Evolutionary conservation across 1,140 invertebrate species (phyloP), one percentile per base, ranked within the genome.

Genomic region (Palaemon carinicauda): DNA sequence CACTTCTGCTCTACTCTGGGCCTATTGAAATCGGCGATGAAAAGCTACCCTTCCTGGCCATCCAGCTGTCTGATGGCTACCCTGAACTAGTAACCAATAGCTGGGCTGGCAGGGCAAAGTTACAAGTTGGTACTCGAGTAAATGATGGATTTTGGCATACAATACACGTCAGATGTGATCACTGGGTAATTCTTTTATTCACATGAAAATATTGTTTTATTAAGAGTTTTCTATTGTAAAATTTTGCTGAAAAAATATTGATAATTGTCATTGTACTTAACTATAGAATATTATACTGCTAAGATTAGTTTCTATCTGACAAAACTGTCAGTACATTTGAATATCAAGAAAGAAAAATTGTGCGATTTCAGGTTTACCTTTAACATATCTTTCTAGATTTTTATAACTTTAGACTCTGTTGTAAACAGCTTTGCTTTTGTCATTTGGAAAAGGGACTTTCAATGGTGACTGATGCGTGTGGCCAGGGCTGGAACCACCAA

Each of bases 91-190:
- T 83, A 73, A 51, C 75, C 31, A 73, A 83, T 19, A 73, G 82
- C 17, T 33, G 82, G 17, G n/a, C 56, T 12, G 82, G 53, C 3
- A 50, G 71, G 7, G 14, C 75, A 10, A 83, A 83, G 29, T 27
- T 83, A n/a, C 51, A 83, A 21, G 82, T 83, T 10, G 75, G 77
- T 27, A 27, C 27, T 15, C 54, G 52, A 12, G 33, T 83, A 15
- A 74, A 56, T 24, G 82, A 83, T 31, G 82, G 82, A n/a, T 52
- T 56, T n/a, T 83, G 82, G 82, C 82, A 83, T 21, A 41, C 73
- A 27, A 29, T 83, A 24, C 82, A 83, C 73, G 15, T 83, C 31
- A n/a, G 24, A 21, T 29, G 75, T 15, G 51, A 77, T 21, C 7
- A 19, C 41, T 53, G 60, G 65, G 82, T 83, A 41, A 81, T 33